Conservation (phyloP, 2,113 vertebrate genomes). For the Phycodurus eques region DNA sequence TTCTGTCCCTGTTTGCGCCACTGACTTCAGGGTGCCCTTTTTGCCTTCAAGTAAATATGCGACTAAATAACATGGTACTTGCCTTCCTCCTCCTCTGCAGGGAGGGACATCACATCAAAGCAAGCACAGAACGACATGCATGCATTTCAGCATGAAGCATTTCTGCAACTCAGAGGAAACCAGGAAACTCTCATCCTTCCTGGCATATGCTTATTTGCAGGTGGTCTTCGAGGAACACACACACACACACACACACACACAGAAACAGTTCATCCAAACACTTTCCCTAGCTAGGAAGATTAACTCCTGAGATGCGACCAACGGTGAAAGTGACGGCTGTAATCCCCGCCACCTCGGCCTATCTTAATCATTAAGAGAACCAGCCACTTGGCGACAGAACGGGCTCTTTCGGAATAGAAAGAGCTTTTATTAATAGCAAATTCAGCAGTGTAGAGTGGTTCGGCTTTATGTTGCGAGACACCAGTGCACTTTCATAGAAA, state of each 20-base stretch:
- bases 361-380: slow-evolving; percentile 32
- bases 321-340: slow-evolving; percentile 37
- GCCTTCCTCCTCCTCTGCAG: not conserved
- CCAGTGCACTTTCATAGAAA: slow-evolving; percentile 1
- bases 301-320: slow-evolving; percentile 53
- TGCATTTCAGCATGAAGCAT: not conserved
- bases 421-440: slow-evolving; percentile 31
- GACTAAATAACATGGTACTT: not conserved
- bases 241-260: not conserved
- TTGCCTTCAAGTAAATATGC: slow-evolving; percentile 12
- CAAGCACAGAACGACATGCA: not conserved
- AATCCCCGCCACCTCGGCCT: slow-evolving; percentile 46
- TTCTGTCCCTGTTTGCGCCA: slow-evolving; percentile 30
- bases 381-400: slow-evolving; percentile 38
- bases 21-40: slow-evolving; percentile 7
- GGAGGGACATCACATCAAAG: not conserved
- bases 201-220: slow-evolving; percentile 4
- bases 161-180: not conserved
- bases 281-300: slow-evolving; percentile 44
- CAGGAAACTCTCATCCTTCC: not conserved
- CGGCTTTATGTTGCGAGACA: not conserved
- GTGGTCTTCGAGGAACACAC: slow-evolving; percentile 2
- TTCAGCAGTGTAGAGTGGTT: not conserved
- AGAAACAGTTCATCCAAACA: slow-evolving; percentile 31
- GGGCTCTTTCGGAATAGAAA: slow-evolving; percentile 25